Conservation (phyloP, 2,113 vertebrate species). For the Elachura formosa region DNA sequence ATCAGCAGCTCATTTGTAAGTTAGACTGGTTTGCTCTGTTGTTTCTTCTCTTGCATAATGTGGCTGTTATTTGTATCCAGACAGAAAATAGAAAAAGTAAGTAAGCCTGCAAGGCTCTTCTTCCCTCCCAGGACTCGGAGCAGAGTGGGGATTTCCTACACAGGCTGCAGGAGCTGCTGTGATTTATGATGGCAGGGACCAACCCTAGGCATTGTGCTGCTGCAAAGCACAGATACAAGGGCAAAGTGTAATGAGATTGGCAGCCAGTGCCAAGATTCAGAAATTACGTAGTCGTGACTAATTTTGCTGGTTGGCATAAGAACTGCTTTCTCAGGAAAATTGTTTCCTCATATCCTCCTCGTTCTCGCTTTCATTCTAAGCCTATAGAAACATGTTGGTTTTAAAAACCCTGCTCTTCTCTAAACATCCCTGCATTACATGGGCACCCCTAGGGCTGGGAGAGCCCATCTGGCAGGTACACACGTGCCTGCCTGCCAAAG, state of each 20-base stretch:
- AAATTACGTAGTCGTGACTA: background rate
- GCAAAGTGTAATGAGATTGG: background rate
- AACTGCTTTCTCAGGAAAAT: background rate
- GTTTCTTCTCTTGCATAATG: background rate
- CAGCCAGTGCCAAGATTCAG: background rate
- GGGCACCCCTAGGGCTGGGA: background rate
- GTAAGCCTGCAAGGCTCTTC: background rate
- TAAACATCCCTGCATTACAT: accelerated
- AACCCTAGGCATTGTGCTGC: background rate
- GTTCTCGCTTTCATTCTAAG: background rate
- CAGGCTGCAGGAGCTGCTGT: background rate
- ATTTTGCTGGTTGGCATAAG: background rate
- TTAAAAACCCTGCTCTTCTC: background rate
- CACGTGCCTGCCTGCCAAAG: background rate
- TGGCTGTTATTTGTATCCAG: background rate
- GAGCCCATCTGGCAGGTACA: background rate
- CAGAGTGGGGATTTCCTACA: background rate
- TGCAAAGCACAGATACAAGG: background rate
- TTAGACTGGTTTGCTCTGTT: background rate
- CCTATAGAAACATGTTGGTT: accelerated
- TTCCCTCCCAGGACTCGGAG: background rate
- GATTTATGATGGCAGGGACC: background rate
- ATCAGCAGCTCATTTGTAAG: background rate
- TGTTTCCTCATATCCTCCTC: background rate
- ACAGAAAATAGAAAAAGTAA: background rate